Conservation (phyloP, 2,888 invertebrate species). For the Xanthia icteritia region DNA sequence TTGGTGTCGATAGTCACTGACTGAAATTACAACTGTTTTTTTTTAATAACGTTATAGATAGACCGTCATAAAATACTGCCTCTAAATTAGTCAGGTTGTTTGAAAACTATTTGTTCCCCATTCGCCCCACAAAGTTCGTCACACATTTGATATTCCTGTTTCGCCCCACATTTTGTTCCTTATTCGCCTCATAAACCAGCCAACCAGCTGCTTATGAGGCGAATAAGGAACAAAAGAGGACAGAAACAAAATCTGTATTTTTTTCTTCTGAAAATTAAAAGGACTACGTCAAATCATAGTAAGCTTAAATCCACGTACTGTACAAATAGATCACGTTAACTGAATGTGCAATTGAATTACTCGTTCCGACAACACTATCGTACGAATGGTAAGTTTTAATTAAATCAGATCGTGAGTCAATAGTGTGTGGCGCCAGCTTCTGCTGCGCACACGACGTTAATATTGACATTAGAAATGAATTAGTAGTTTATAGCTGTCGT, state of each 20-base stretch:
- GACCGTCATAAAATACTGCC: background rate
- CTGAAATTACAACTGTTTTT: background rate
- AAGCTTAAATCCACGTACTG: background rate
- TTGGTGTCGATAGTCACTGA: background rate
- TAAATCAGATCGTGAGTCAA: constrained; percentile 33
- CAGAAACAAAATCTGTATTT: background rate
- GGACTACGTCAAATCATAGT: background rate
- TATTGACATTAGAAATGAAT: constrained; percentile 58
- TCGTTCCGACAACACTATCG: too few species aligned
- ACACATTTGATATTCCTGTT: background rate
- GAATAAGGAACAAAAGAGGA: too few species aligned
- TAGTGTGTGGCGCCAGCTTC: background rate
- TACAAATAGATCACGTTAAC: background rate
- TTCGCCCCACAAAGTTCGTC: background rate
- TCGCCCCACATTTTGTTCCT: background rate
- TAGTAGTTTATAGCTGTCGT: background rate
- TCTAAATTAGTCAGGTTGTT: background rate
- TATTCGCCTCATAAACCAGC: background rate
- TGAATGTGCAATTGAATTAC: constrained; percentile 2
- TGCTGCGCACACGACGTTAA: constrained; percentile 7
- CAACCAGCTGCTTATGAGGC: too few species aligned
- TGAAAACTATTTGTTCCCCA: background rate
- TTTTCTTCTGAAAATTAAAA: background rate
- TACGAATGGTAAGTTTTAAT: constrained; percentile 21
- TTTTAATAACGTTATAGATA: background rate